Evolutionary conservation across 2,888 invertebrate species (phyloP).

Genomic region (Helobdella robusta): DNA sequence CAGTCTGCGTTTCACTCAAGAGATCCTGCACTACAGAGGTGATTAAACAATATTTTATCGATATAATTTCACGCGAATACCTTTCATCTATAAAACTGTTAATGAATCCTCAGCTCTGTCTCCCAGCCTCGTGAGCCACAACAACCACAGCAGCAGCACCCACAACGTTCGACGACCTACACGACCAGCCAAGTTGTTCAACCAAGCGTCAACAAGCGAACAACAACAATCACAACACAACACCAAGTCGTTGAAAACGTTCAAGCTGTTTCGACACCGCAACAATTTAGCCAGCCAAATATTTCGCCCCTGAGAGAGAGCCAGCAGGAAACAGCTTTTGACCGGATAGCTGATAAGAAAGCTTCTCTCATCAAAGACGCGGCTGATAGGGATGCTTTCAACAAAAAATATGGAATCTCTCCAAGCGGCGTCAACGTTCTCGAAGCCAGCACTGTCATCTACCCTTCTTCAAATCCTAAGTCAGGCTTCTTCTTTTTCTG

Average conservation of each 20-base stretch:
- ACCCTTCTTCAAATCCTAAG: not conserved
- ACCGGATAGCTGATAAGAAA: slow-evolving; percentile 7
- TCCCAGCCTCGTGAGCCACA: too few species aligned
- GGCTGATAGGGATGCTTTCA: slow-evolving; percentile 12
- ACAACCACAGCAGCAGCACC: too few species aligned
- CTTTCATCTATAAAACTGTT: too few species aligned
- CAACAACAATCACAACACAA: not conserved
- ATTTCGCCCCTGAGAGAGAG: slow-evolving; percentile 8
- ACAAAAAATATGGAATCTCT: too few species aligned
- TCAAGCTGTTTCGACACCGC: slow-evolving; percentile 1
- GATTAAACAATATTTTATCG: too few species aligned
- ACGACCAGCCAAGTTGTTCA: slow-evolving; percentile 12
- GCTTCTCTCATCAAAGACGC: not conserved
- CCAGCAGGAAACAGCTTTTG: not conserved
- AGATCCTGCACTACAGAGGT: not conserved
- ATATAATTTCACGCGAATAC: too few species aligned
- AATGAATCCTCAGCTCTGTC: too few species aligned
- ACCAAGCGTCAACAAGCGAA: slow-evolving; percentile 16
- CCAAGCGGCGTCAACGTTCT: not conserved
- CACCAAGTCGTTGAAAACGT: not conserved
- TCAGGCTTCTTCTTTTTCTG: not conserved
- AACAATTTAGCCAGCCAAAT: not conserved
- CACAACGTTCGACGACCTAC: slow-evolving; percentile 6
- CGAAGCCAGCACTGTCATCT: not conserved
- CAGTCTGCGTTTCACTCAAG: slow-evolving; percentile 15